Percentiles rank a stretch among this genome's conserved stretches.
Conservation (phyloP, 2,113 vertebrate species). For the Ctenomys sociabilis region DNA sequence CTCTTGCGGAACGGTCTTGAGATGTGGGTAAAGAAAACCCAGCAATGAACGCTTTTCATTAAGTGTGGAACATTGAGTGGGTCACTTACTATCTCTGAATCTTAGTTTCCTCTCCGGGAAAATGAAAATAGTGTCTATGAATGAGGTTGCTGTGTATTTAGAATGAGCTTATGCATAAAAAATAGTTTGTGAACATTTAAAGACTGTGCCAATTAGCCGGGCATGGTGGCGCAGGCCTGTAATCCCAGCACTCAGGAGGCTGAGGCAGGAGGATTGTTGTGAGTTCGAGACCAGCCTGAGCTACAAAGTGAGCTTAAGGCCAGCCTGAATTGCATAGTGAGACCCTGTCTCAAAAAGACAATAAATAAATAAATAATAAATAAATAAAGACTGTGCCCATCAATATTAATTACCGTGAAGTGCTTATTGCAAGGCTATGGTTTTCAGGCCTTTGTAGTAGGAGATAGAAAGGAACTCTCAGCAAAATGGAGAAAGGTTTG, state of each 20-base stretch:
- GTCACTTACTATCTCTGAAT: not conserved
- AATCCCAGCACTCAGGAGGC: too few relatives aligned
- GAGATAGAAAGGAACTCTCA: conserved; percentile 5
- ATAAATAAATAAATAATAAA: too few relatives aligned
- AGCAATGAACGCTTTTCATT: not conserved
- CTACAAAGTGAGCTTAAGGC: too few relatives aligned
- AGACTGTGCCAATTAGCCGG: not conserved
- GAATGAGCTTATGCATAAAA: not conserved
- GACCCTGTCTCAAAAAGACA: too few relatives aligned
- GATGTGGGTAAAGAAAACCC: conserved; percentile 9
- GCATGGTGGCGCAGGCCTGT: too few relatives aligned
- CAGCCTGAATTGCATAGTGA: too few relatives aligned
- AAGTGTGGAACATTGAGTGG: not conserved
- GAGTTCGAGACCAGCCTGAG: too few relatives aligned
- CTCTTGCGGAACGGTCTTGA: not conserved
- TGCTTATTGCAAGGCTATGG: not conserved
- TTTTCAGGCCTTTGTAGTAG: not conserved
- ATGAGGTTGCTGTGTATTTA: not conserved
- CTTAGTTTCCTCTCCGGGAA: not conserved
- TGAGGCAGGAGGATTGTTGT: too few relatives aligned
- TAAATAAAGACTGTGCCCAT: not conserved
- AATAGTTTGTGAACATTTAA: conserved; percentile 13
- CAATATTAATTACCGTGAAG: not conserved
- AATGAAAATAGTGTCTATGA: not conserved
- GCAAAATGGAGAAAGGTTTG: not conserved